Conservation (phyloP, 1,140 invertebrate genomes). For the Tenebrio molitor region DNA sequence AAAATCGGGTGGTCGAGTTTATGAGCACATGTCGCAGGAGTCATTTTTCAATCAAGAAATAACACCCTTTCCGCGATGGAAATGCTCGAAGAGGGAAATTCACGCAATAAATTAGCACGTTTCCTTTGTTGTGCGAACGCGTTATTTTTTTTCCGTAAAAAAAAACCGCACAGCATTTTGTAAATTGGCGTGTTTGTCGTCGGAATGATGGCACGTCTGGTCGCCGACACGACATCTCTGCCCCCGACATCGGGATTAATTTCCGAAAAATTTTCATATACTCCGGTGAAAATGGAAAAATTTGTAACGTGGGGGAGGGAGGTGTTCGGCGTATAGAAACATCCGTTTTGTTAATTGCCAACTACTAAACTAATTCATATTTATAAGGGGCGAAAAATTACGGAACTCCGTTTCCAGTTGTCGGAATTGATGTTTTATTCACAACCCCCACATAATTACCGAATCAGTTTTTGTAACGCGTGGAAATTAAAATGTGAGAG, state of each 20-base stretch:
- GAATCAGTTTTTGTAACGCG: conserved; percentile 16
- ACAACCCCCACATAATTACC: conserved; percentile 26
- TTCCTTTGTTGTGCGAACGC: conserved; percentile 4
- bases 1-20: conserved; percentile 5
- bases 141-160: conserved; percentile 1
- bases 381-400: conserved; percentile 19
- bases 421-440: conserved; percentile 39
- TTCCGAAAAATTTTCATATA: conserved; percentile 35
- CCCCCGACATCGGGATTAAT: conserved; percentile 21
- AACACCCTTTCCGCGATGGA: background rate
- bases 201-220: conserved; percentile 17
- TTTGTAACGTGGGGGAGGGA: background rate
- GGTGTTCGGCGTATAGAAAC: conserved; percentile 12
- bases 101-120: conserved; percentile 10
- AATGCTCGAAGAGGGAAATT: conserved; percentile 23
- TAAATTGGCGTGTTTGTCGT: conserved; percentile 15
- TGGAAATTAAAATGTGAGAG: conserved; percentile 33
- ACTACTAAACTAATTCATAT: conserved; percentile 26
- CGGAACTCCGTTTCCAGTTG: conserved; percentile 1
- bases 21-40: conserved; percentile 23
- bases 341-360: conserved; percentile 34
- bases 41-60: conserved; percentile 34
- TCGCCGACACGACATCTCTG: conserved; percentile 22
- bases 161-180: conserved; percentile 7
- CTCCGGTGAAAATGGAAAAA: conserved; percentile 13